Evolutionary conservation across 2,113 vertebrate species (phyloP).

Genomic region (Mormyrus iriodes): DNA sequence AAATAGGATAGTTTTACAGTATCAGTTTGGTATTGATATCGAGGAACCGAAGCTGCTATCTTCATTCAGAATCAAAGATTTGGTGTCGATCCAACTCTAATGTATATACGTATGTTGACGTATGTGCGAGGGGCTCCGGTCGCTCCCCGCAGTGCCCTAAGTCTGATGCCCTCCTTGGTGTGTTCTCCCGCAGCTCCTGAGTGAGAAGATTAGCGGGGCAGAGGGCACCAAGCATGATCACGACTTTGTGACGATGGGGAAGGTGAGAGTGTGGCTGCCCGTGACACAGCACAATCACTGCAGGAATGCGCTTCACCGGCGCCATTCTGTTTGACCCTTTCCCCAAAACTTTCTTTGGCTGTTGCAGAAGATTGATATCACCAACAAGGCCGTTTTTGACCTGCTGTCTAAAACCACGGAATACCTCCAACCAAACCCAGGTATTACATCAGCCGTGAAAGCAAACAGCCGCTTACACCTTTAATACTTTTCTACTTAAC

Average conservation of each 20-base stretch:
- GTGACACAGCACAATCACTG: too few relatives aligned
- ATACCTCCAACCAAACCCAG: slow-evolving; percentile 91
- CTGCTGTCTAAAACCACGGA: slow-evolving; percentile 79
- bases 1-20: not conserved
- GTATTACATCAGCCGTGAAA: slow-evolving; percentile 49
- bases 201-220: slow-evolving; percentile 81
- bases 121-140: not conserved
- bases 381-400: slow-evolving; percentile 72
- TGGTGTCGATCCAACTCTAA: not conserved
- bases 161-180: not conserved
- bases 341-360: slow-evolving; percentile 15
- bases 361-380: slow-evolving; percentile 73
- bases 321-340: not conserved
- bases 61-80: not conserved
- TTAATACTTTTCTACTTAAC: not conserved
- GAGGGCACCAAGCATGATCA: slow-evolving; percentile 87
- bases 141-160: not conserved
- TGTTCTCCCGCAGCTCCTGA: slow-evolving; percentile 69
- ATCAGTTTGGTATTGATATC: not conserved
- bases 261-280: slow-evolving; percentile 57
- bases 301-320: not conserved
- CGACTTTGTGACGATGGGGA: slow-evolving; percentile 83
- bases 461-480: not conserved
- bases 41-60: not conserved
- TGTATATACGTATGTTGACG: not conserved